Percentiles rank a stretch among this genome's conserved stretches.
Evolutionary conservation across 2,113 vertebrate species (phyloP).

Genomic region (Elachura formosa): DNA sequence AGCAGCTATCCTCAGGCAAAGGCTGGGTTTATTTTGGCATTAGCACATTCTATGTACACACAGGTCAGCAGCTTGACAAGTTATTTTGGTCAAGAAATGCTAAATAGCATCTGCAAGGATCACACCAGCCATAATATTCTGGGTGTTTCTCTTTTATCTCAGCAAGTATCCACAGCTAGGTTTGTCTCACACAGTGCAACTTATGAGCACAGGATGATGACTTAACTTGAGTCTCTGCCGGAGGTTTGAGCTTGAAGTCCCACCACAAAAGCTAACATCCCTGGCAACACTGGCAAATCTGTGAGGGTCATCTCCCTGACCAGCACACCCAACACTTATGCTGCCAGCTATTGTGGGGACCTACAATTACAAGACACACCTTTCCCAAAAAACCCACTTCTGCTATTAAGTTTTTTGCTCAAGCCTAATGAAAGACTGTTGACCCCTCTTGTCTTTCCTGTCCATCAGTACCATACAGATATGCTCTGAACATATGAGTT

Average conservation of each 20-base stretch:
- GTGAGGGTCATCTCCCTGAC: background rate
- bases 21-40: background rate
- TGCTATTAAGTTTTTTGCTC: background rate
- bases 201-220: accelerated
- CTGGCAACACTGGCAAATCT: too few relatives aligned
- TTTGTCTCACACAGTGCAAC: accelerated
- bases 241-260: background rate
- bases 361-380: background rate
- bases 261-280: accelerated
- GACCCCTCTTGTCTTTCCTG: background rate
- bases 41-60: background rate
- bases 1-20: background rate
- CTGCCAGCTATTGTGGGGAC: background rate
- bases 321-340: too few relatives aligned
- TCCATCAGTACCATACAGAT: accelerated
- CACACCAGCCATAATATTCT: background rate
- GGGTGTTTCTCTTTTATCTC: background rate
- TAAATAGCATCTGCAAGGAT: background rate
- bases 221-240: accelerated
- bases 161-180: background rate
- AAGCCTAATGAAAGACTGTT: background rate
- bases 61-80: background rate
- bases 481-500: accelerated
- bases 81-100: background rate
- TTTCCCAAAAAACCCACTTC: background rate